A percentile compares a stretch with the other conserved stretches of the same genome.
Conservation (phyloP, 2,888 invertebrate genomes). For the Lepas anatifera region DNA sequence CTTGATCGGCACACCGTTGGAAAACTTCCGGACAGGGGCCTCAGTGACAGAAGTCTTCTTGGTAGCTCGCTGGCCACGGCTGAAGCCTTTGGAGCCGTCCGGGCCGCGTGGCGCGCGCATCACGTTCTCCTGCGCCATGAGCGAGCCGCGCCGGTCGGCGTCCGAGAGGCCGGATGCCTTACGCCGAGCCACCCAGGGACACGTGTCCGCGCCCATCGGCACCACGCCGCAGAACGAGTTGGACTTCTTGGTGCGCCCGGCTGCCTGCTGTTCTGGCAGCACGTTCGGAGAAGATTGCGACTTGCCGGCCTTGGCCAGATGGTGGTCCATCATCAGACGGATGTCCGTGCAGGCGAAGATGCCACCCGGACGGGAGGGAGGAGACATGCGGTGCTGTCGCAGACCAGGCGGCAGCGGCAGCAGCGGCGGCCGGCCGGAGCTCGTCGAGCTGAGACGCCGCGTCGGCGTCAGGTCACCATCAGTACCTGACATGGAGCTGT, state of each 20-base stretch:
- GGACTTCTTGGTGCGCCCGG: background rate
- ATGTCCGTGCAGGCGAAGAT: slow-evolving; percentile 2
- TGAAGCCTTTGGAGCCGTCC: slow-evolving; percentile 78
- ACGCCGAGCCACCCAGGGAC: slow-evolving; percentile 33
- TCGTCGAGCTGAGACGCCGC: background rate
- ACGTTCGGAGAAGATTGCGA: background rate
- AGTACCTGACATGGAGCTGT: slow-evolving; percentile 3
- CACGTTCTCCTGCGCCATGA: slow-evolving; percentile 52
- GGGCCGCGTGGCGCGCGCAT: slow-evolving; percentile 77
- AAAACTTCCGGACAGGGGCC: no score
- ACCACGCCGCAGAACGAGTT: slow-evolving; percentile 4
- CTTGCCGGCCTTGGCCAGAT: background rate
- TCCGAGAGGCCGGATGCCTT: slow-evolving; percentile 31
- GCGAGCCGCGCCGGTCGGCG: slow-evolving; percentile 28
- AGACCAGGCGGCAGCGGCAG: slow-evolving; percentile 13
- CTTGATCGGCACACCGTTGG: background rate
- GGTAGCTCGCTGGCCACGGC: no score
- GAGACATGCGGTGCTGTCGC: slow-evolving; percentile 4
- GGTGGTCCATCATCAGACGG: background rate
- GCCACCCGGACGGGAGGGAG: background rate
- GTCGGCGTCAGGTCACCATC: slow-evolving; percentile 8
- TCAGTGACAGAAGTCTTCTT: no score
- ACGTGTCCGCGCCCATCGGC: slow-evolving; percentile 35
- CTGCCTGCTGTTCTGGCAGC: background rate
- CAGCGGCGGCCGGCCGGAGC: slow-evolving; percentile 7